Base-by-base conservation (phyloP, 2,113 vertebrate species). In the Nerophis lumbriciformis region DNA sequence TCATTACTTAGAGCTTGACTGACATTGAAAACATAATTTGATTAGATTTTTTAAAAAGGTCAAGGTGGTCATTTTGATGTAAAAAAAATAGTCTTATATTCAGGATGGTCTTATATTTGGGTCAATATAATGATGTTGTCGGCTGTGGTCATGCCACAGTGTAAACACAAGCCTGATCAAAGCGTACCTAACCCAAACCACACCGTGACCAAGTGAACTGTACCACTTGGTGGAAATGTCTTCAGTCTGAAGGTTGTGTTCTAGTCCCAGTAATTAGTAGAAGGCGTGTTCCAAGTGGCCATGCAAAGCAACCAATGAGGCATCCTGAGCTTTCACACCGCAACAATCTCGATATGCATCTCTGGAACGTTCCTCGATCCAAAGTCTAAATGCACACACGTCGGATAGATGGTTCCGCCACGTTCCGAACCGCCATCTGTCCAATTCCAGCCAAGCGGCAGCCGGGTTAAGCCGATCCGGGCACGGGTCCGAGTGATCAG, bases 281-380 rank as follows among this genome's bases (percentile, higher is more conserved):
- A 49, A 15, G 69, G 48, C 49, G 16, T 47, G 44, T 61, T 59
- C 52, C 60, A 62, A 55, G 36, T 76, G 57, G 69, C 57, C 79
- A 84, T 85, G 84, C 79, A 81, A 36, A 56, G 74, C 77, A 70
- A 52, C 75, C 73, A 79, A 72, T 65, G 8, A 69, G 58, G 47
- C 55, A 11, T 54, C 55, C 16, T 63, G 10, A 42, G 12, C 8
- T 59, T 60, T 39, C 48, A 10, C 49, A 65, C 8, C 36, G 16
- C 38, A 21, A 44, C 39, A 39, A 48, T 65, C 21, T 61, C 53
- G 10, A 45, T 12, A 12, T 44, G 38, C 19, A 44, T 56, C 47
- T 66, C 16, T 7, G 42, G 11, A 19, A 39, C 13, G 14, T 61
- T 57, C 48, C 36, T 44, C 12, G 54, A 15, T 42, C 13, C 61